Percentiles rank a stretch among this genome's conserved stretches.
Conservation (phyloP, 1,140 invertebrate genomes). For the Olivierus martensii region DNA sequence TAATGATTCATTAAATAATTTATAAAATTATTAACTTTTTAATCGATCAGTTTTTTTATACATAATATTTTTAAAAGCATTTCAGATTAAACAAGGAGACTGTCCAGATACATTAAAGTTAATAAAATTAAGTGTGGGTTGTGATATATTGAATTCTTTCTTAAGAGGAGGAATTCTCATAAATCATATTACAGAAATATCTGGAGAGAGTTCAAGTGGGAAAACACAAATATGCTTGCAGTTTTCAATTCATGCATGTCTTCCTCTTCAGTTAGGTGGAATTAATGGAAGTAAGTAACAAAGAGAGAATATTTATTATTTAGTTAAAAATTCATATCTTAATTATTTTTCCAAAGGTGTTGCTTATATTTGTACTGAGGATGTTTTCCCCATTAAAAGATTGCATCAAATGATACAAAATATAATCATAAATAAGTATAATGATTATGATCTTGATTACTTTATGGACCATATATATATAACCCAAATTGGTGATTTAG, state of each 20-base stretch:
- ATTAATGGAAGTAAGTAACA: slow-evolving; percentile 32
- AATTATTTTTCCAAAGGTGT: slow-evolving; percentile 36
- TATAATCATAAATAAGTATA: not conserved
- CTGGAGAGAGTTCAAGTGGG: slow-evolving; percentile 64
- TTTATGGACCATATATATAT: not conserved
- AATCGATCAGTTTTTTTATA: no score
- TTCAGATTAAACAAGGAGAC: not conserved
- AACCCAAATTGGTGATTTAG: slow-evolving; percentile 1
- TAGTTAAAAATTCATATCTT: no score
- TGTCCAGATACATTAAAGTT: not conserved
- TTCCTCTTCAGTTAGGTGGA: slow-evolving; percentile 32
- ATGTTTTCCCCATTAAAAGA: slow-evolving; percentile 53
- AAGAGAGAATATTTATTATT: not conserved
- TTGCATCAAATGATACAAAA: slow-evolving; percentile 25
- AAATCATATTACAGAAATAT: slow-evolving; percentile 63
- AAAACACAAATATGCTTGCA: slow-evolving; percentile 76
- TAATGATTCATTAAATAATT: no score
- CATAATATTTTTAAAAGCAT: not conserved
- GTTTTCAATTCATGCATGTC: slow-evolving; percentile 43
- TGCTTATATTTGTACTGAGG: slow-evolving; percentile 61
- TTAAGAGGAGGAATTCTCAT: slow-evolving; percentile 49
- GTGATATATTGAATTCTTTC: not conserved
- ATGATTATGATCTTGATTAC: not conserved
- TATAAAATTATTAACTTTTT: no score
- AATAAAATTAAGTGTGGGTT: not conserved